These are phyloP conservation scores for Nesometra sesokonis DNA, from an alignment of 35 echinoderm and acorn worm species.

Conservation along the genomic window DNA sequence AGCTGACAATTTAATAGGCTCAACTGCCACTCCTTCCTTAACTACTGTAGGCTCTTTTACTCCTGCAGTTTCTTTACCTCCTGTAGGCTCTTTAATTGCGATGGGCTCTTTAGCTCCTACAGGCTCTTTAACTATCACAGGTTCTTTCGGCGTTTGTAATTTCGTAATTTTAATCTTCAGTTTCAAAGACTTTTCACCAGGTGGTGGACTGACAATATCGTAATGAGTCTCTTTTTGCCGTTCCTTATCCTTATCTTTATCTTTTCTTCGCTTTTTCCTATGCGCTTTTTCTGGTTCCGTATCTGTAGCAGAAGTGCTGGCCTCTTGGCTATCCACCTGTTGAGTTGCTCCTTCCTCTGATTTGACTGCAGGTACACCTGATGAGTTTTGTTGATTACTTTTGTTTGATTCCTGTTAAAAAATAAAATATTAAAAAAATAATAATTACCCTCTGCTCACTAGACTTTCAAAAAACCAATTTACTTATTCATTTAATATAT, in stretches of 20 bases:
- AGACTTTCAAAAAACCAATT: too few species aligned
- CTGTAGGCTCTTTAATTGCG: too few species aligned
- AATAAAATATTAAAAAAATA: not conserved
- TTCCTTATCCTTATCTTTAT: too few species aligned
- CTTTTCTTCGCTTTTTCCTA: not conserved
- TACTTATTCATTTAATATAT: too few species aligned
- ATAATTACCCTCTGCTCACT: too few species aligned
- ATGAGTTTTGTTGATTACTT: not conserved
- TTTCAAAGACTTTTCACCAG: not conserved
- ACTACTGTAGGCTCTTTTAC: too few species aligned
- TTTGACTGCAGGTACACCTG: not conserved
- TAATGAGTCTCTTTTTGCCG: not conserved
- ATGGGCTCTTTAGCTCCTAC: too few species aligned
- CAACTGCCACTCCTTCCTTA: not conserved
- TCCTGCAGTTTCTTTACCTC: too few species aligned
- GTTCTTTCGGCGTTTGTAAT: not conserved
- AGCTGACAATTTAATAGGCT: not conserved
- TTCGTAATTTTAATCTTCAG: not conserved
- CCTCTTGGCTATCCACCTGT: not conserved
- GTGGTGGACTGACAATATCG: not conserved
- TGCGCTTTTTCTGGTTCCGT: not conserved
- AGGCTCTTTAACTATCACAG: too few species aligned
- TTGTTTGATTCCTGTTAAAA: not conserved
- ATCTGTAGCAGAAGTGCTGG: not conserved
- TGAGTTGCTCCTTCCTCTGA: not conserved